phyloP scores from a whole-genome alignment of 2,113 vertebrate genomes.

The Megaceryle torquata region DNA sequence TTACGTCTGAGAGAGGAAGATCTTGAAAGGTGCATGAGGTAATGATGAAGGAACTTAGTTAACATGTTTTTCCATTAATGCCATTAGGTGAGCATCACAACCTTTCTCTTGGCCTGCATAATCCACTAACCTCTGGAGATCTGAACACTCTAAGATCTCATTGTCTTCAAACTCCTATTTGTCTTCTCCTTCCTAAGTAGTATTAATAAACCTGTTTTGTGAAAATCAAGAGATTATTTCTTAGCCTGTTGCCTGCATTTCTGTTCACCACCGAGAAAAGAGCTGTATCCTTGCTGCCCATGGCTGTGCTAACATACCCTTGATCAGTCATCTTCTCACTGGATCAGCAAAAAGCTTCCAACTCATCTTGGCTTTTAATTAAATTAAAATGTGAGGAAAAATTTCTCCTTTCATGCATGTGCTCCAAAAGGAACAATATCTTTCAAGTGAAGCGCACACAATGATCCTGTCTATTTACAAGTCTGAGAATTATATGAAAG shows the following conservation, averaged over 20 bases:
- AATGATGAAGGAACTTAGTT: background rate
- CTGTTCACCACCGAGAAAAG: background rate
- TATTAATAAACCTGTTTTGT: background rate
- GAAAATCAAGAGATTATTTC: background rate
- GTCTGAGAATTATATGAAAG: conserved; percentile 50
- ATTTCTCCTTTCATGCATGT: conserved; percentile 48
- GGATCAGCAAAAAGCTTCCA: conserved; percentile 55
- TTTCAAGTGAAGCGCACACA: background rate
- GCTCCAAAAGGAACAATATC: conserved; percentile 49
- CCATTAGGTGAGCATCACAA: background rate
- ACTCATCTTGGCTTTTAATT: conserved; percentile 66
- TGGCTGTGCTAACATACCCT: conserved; percentile 53
- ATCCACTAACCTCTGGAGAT: background rate
- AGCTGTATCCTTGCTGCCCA: background rate
- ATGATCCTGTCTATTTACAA: conserved; percentile 57
- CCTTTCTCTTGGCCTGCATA: background rate
- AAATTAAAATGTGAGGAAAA: conserved; percentile 65
- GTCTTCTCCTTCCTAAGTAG: background rate
- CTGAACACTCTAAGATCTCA: background rate
- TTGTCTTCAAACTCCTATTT: background rate
- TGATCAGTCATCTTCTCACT: conserved; percentile 60
- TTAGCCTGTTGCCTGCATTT: background rate
- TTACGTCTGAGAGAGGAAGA: background rate
- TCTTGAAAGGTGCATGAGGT: background rate
- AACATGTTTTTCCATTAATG: background rate